Evolutionary conservation across 2,797 vertebrate species (phyloP), one percentile per base, ranked within the genome.

Genomic region (Spheniscus humboldti): DNA sequence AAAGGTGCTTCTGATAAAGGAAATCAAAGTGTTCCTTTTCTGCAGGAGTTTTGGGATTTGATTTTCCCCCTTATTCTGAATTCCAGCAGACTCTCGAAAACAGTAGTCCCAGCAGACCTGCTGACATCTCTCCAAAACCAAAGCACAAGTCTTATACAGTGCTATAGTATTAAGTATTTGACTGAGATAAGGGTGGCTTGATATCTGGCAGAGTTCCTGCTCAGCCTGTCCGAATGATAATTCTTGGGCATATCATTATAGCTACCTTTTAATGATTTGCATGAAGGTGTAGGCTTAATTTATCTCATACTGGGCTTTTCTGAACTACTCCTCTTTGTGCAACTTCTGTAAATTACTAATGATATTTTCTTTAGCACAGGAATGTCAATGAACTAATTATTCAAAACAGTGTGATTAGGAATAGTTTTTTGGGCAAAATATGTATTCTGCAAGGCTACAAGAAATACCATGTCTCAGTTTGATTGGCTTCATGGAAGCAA

Each of bases 331-430:
- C 82, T 96, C 94, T 80, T 94, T 41, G 17, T 63, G 66, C 31
- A 39, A 14, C 92, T 91, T 89, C 83, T 92, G 3, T 92, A 90
- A 96, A 95, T 97, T 95, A 78, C 87, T 96, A 56, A 93, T 80
- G 89, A 3, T 87, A 35, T 85, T 97, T 97, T 86, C 84, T 94
- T 96, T 50, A 88, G 88, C 85, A 20, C 13, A 55, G 71, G 92
- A 92, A 94, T 97, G 88, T 79, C 90, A 95, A 64, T 86, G 89
- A 96, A 90, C 71, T 92, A 83, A 90, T 97, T 94, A 94, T 93
- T 97, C 93, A 92, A 94, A 96, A 77, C 60, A 63, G 66, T 64
- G 67, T 91, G 68, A 91, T 91, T 63, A 83, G 28, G 62, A 81
- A 37, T 28, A n/a, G 52, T 7, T 37, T 22, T n/a, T 22, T 10